Conservation (phyloP, 2,113 vertebrate genomes). For the Pygoscelis antarcticus region DNA sequence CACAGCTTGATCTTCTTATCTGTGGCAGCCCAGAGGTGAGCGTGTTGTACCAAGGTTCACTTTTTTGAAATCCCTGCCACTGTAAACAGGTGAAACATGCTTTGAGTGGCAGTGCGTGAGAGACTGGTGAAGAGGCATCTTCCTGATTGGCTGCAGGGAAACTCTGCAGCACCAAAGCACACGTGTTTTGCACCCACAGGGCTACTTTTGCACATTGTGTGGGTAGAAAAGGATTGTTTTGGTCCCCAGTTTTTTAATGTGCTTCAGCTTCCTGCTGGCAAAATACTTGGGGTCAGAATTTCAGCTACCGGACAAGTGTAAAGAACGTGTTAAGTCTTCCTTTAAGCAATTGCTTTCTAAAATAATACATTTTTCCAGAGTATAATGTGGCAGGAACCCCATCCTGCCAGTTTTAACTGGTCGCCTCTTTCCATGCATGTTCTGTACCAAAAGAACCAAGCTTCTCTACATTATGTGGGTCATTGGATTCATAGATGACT, state of each 20-base stretch:
- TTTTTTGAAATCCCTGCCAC: background rate
- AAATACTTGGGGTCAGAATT: background rate
- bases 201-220: background rate
- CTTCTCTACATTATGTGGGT: background rate
- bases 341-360: background rate
- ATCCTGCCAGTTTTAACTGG: background rate
- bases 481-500: background rate
- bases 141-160: background rate
- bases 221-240: background rate
- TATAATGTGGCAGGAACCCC: background rate
- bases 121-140: background rate
- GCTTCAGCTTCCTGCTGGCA: background rate
- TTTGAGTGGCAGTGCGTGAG: background rate
- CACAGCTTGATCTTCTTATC: background rate
- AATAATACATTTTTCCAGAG: background rate
- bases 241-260: background rate
- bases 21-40: background rate
- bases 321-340: background rate
- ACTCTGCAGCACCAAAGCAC: background rate
- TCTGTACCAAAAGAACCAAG: background rate
- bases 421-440: background rate
- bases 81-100: background rate
- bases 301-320: background rate
- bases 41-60: background rate
- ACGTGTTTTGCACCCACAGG: rapidly evolving